Conservation (phyloP, 2,888 invertebrate genomes). For the Elmis aenea region DNA sequence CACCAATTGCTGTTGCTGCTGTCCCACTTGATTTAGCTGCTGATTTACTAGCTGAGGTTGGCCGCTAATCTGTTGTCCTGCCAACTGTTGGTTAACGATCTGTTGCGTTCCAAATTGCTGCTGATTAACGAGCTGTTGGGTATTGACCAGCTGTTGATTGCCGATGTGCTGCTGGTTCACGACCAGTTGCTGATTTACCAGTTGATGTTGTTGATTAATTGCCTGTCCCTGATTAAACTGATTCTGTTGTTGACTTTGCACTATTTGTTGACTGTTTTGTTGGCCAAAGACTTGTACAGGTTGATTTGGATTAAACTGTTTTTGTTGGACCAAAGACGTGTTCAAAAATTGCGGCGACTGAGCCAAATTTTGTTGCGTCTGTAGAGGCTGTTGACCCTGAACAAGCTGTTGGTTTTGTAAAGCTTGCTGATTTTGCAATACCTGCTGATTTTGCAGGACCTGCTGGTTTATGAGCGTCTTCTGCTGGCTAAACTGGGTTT, state of each 20-base stretch:
- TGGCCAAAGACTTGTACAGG: slow-evolving; percentile 31
- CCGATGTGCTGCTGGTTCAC: slow-evolving; percentile 9
- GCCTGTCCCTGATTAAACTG: slow-evolving; percentile 15
- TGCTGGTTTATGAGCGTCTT: too few species aligned
- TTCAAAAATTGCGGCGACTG: slow-evolving; percentile 29
- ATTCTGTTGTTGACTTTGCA: slow-evolving; percentile 25
- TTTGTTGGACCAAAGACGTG: slow-evolving; percentile 31
- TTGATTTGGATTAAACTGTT: slow-evolving; percentile 26
- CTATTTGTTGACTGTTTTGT: slow-evolving; percentile 31
- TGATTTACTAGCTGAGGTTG: slow-evolving; percentile 21
- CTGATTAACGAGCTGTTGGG: slow-evolving; percentile 8
- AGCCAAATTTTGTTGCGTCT: slow-evolving; percentile 31
- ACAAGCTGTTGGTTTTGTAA: slow-evolving; percentile 33
- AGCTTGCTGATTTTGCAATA: too few species aligned
- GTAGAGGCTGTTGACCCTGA: slow-evolving; percentile 34
- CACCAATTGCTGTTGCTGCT: slow-evolving; percentile 4
- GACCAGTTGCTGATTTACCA: slow-evolving; percentile 9
- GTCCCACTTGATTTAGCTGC: slow-evolving; percentile 2
- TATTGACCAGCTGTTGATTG: slow-evolving; percentile 5
- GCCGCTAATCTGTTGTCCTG: slow-evolving; percentile 11
- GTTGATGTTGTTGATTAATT: slow-evolving; percentile 15
- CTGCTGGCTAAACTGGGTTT: slow-evolving; percentile 17
- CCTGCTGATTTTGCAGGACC: too few species aligned
- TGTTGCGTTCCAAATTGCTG: slow-evolving; percentile 8
- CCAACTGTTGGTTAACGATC: slow-evolving; percentile 6